These are phyloP conservation scores for Brachypodius melanocephalos DNA, from an alignment of 2,113 vertebrate genomes.

Conservation along the genomic window DNA sequence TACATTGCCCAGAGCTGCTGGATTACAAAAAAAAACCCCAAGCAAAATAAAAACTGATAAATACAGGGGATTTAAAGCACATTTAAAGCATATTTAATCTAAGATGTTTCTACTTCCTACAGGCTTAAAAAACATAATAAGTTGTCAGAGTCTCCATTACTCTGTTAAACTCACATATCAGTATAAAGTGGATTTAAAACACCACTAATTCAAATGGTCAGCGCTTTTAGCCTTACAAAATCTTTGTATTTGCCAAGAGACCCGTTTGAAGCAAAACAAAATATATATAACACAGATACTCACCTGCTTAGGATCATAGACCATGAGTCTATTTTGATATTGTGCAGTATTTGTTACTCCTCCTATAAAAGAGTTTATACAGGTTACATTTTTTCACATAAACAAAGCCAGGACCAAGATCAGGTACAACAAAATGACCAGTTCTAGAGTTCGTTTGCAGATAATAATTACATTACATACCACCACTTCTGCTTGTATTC, in stretches of 20 bases:
- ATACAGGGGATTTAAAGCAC: neutral
- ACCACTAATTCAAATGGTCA: neutral
- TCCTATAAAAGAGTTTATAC: conserved; percentile 78
- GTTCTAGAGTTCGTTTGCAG: neutral
- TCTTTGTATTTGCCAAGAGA: neutral
- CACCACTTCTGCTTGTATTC: neutral
- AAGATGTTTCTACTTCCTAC: neutral
- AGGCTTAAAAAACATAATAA: neutral
- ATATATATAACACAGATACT: neutral
- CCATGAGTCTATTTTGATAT: conserved; percentile 97
- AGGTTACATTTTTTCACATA: conserved; percentile 45
- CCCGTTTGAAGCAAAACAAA: neutral
- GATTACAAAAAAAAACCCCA: neutral
- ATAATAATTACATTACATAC: neutral
- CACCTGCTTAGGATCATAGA: conserved; percentile 94
- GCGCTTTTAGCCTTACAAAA: neutral
- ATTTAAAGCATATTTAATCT: conserved; percentile 5
- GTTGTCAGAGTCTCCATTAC: neutral
- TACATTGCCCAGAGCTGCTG: neutral
- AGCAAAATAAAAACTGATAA: neutral
- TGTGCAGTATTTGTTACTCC: conserved; percentile 98
- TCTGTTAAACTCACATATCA: neutral
- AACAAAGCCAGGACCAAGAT: conserved; percentile 6
- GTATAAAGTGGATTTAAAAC: neutral
- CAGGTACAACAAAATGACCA: conserved; percentile 24